phyloP scores from a whole-genome alignment of 2,113 vertebrate species.

The Melanotaenia duboulayi region DNA sequence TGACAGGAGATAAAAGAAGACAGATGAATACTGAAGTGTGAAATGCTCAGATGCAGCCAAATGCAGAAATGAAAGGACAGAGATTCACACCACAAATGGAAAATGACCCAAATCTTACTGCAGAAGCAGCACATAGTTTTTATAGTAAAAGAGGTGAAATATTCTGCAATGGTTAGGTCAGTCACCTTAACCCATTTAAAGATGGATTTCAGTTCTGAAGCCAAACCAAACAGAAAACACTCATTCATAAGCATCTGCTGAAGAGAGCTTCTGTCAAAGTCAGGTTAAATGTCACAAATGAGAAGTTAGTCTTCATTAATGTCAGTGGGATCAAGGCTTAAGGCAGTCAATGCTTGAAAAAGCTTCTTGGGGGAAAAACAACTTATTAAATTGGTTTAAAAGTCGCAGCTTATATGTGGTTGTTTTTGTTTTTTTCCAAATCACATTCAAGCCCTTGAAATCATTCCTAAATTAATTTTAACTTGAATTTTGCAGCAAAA shows the following conservation, averaged over 20 bases:
- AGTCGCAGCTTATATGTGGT: not conserved
- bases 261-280: not conserved
- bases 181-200: not conserved
- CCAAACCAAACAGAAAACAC: not conserved
- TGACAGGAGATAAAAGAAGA: slow-evolving; percentile 3
- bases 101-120: not conserved
- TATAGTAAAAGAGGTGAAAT: not conserved
- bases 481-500: too few species aligned
- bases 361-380: too few species aligned
- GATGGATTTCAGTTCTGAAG: not conserved
- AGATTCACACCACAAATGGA: not conserved
- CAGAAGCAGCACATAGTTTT: slow-evolving; percentile 1
- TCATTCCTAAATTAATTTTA: too few species aligned
- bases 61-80: not conserved
- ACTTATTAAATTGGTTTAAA: too few species aligned
- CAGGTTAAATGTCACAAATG: not conserved
- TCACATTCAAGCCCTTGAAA: too few species aligned
- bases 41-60: not conserved
- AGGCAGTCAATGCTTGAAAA: not conserved
- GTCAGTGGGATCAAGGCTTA: not conserved
- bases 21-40: not conserved
- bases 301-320: not conserved
- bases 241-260: not conserved
- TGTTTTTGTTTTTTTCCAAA: not conserved
- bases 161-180: not conserved